Conservation (phyloP, 2,797 vertebrate species). For the Semaprochilodus insignis region DNA sequence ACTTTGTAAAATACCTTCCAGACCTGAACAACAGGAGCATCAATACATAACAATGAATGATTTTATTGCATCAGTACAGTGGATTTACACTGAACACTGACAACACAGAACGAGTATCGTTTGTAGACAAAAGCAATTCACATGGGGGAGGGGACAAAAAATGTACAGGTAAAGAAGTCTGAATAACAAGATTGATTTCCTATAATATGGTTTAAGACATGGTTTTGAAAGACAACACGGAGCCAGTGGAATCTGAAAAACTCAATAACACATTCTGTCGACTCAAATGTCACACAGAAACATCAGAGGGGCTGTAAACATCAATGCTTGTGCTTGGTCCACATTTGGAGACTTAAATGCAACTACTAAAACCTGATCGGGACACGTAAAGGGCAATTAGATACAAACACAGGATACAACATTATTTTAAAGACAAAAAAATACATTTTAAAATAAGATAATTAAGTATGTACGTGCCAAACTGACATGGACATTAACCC, state of each 20-base stretch:
- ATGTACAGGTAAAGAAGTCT: neutral
- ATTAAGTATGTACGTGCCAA: neutral
- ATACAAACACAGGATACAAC: no score
- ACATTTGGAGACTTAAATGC: neutral
- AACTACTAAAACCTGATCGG: neutral
- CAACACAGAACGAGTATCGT: conserved; percentile 7
- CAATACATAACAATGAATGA: neutral
- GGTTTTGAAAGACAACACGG: neutral
- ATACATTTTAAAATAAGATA: no score
- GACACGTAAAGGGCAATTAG: neutral
- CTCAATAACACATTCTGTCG: neutral
- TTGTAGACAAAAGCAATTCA: conserved; percentile 27
- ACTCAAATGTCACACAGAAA: neutral
- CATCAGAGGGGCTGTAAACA: neutral
- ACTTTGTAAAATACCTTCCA: no score
- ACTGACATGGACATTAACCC: neutral
- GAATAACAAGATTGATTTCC: neutral
- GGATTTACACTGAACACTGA: neutral
- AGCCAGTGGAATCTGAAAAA: neutral
- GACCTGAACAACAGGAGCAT: neutral
- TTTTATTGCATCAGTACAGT: conserved; percentile 24
- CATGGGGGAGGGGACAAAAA: neutral
- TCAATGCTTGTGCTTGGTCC: neutral
- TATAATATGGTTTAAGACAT: neutral
- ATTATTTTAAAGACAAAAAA: neutral